phyloP scores from a whole-genome alignment of 2,888 invertebrate species.

The Barypeithes pellucidus region DNA sequence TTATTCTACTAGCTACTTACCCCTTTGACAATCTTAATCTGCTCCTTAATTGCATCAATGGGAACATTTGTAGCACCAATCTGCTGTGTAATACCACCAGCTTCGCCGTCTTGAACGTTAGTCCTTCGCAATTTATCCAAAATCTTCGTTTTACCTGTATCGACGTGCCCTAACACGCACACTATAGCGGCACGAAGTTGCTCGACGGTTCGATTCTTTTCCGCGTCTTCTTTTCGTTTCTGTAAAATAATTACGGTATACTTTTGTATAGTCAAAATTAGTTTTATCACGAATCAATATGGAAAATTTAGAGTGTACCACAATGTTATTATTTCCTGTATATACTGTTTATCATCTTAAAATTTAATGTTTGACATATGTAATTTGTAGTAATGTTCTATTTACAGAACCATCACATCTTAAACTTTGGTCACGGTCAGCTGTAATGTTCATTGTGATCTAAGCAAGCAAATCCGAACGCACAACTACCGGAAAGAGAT shows the following conservation, averaged over 20 bases:
- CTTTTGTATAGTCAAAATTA: too few relatives aligned
- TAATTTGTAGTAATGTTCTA: too few relatives aligned
- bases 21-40: constrained; percentile 94
- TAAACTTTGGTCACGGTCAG: too few relatives aligned
- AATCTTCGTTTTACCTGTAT: constrained; percentile 99
- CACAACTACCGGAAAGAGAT: too few relatives aligned
- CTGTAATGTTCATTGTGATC: too few relatives aligned
- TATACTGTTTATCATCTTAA: too few relatives aligned
- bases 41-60: constrained; percentile 94
- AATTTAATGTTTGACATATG: too few relatives aligned
- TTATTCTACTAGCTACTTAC: constrained; percentile 71
- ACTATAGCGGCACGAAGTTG: constrained; percentile 95
- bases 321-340: too few relatives aligned
- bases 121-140: constrained; percentile 94
- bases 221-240: constrained; percentile 80
- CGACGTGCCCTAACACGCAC: constrained; percentile 98
- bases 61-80: constrained; percentile 99
- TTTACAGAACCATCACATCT: too few relatives aligned
- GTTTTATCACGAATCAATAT: too few relatives aligned
- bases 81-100: constrained; percentile 99
- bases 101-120: constrained; percentile 95
- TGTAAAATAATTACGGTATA: constrained; percentile 62
- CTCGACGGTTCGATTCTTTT: constrained; percentile 78
- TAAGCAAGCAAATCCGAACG: too few relatives aligned
- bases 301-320: too few relatives aligned